Percentiles rank a stretch among this genome's conserved stretches.
Conservation (phyloP, 2,113 vertebrate genomes). For the Illadopsis cleaveri region DNA sequence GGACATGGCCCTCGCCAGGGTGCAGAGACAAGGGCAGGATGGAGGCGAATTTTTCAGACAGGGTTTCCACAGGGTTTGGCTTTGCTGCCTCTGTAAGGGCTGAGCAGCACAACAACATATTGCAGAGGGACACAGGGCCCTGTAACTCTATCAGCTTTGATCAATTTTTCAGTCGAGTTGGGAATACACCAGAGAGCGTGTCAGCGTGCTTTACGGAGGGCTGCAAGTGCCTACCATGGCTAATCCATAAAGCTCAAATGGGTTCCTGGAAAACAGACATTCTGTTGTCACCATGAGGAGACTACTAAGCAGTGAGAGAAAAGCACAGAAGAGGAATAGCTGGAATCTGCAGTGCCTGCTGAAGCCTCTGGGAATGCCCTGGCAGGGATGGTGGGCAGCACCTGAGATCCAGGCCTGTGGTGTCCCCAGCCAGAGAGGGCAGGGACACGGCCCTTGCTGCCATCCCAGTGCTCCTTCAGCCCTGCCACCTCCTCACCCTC, state of each 20-base stretch:
- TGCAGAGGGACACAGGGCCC: constrained; percentile 28
- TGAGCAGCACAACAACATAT: background rate
- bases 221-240: constrained; percentile 21
- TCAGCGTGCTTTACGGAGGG: constrained; percentile 33
- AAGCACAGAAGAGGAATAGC: background rate
- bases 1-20: rapidly evolving
- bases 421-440: rapidly evolving
- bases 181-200: constrained; percentile 15
- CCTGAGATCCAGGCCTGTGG: background rate
- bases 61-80: background rate
- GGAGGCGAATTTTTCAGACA: background rate
- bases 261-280: constrained; percentile 52
- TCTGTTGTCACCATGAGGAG: constrained; percentile 35
- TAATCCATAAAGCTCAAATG: constrained; percentile 55
- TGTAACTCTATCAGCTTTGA: constrained; percentile 57
- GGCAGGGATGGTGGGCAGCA: background rate
- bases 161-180: constrained; percentile 49
- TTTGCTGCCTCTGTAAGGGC: background rate
- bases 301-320: background rate
- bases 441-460: background rate
- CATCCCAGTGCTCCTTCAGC: rapidly evolving
- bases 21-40: background rate
- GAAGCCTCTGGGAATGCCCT: background rate
- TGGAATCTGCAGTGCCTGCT: background rate
- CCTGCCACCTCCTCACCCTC: background rate